phyloP scores from a whole-genome alignment of 1,140 invertebrate genomes.

The Heliothis virescens region DNA sequence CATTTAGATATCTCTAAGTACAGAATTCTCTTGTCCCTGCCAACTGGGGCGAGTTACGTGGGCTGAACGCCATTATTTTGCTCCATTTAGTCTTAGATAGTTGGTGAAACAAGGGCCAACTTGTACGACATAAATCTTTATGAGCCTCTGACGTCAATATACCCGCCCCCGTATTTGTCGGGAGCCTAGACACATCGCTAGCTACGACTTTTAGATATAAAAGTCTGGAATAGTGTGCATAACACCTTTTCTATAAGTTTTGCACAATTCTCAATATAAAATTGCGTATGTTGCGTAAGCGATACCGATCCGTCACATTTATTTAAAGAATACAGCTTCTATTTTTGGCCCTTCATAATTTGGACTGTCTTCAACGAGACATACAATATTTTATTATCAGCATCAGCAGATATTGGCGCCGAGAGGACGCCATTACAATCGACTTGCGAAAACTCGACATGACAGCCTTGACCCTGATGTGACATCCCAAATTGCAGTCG shows the following conservation, averaged over 20 bases:
- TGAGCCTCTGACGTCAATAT: not conserved
- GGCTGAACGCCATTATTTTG: slow-evolving; percentile 11
- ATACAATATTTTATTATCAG: not conserved
- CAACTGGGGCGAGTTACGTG: not conserved
- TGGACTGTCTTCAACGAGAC: not conserved
- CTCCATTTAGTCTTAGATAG: slow-evolving; percentile 11
- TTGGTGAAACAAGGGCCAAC: not conserved
- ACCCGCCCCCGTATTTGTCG: not conserved
- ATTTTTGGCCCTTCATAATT: not conserved
- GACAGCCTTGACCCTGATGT: slow-evolving; percentile 25
- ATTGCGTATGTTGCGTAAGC: too few species aligned
- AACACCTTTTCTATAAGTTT: too few species aligned
- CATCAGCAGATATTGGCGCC: slow-evolving; percentile 4
- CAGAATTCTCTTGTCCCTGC: not conserved
- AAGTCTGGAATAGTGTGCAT: not conserved
- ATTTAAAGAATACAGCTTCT: not conserved
- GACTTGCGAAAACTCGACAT: not conserved
- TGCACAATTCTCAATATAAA: too few species aligned
- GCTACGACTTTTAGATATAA: not conserved
- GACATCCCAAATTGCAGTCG: slow-evolving; percentile 11
- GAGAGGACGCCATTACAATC: slow-evolving; percentile 29
- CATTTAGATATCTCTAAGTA: not conserved
- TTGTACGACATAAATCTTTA: not conserved
- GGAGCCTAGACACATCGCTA: not conserved
- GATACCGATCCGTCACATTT: not conserved